Percentiles rank a stretch among this genome's conserved stretches.
Conservation (phyloP, 2,113 vertebrate genomes). For the Cebidichthys violaceus region DNA sequence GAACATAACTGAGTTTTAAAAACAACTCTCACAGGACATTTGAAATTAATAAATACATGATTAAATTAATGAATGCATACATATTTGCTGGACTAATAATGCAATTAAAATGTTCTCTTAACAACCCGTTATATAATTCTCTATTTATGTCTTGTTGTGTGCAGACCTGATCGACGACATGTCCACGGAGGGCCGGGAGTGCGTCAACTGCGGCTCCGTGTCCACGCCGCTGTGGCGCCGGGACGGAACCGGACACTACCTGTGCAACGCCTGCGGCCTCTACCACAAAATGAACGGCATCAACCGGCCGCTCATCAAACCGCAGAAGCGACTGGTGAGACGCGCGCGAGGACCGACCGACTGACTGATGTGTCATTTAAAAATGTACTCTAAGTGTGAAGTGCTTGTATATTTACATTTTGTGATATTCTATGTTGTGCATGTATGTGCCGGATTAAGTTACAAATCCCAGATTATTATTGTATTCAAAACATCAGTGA, state of each 20-base stretch:
- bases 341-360: no score
- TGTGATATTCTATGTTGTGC: not conserved
- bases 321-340: slow-evolving; percentile 96
- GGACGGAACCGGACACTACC: slow-evolving; percentile 96
- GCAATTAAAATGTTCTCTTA: not conserved
- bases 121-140: not conserved
- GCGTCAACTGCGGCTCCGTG: slow-evolving; percentile 97
- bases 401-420: not conserved
- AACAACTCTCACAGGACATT: not conserved
- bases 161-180: slow-evolving; percentile 92
- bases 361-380: not conserved
- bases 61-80: not conserved
- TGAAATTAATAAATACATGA: not conserved
- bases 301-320: slow-evolving; percentile 95
- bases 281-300: slow-evolving; percentile 99
- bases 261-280: slow-evolving; percentile 97
- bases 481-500: not conserved
- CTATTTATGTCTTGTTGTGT: not conserved
- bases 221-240: slow-evolving; percentile 97
- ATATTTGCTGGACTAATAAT: not conserved
- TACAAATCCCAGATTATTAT: not conserved
- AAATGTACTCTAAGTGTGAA: not conserved
- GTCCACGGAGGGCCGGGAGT: slow-evolving; percentile 90
- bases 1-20: not conserved
- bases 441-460: not conserved